Evolutionary conservation across 2,113 vertebrate genomes (phyloP).

Genomic region (Hassar affinis): DNA sequence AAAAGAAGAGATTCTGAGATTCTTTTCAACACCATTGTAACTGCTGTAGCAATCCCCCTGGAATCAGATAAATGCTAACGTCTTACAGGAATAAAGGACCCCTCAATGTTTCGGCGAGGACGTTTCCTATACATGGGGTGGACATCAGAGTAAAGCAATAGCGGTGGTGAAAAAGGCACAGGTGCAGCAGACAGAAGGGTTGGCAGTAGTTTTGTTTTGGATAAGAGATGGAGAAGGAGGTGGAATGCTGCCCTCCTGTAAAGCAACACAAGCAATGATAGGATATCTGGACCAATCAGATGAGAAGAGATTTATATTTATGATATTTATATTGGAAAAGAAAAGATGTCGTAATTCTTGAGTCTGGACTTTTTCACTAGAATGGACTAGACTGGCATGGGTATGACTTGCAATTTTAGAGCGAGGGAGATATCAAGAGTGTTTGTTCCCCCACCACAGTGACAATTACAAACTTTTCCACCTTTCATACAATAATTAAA

Average conservation of each 20-base stretch:
- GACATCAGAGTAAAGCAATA: not conserved
- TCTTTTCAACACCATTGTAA: not conserved
- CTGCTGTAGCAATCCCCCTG: not conserved
- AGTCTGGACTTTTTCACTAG: too few species aligned
- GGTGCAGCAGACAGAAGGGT: not conserved
- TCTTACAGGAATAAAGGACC: not conserved
- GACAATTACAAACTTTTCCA: too few species aligned
- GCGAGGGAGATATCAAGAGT: too few species aligned
- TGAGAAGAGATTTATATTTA: not conserved
- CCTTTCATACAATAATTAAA: too few species aligned
- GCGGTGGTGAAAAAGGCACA: not conserved
- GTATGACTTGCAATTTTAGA: too few species aligned
- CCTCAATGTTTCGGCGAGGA: not conserved
- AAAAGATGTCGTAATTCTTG: not conserved
- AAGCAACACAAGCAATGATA: not conserved
- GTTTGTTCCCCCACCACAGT: too few species aligned
- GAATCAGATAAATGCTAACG: not conserved
- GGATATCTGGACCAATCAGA: not conserved
- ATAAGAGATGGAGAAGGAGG: not conserved
- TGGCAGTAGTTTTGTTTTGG: not conserved
- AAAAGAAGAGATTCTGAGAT: too few species aligned
- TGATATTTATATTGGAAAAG: not conserved
- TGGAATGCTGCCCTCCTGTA: not conserved
- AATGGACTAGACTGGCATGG: too few species aligned
- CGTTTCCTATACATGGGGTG: not conserved